Conservation (phyloP, 2,797 vertebrate genomes). For the Anisognathus igniventris region DNA sequence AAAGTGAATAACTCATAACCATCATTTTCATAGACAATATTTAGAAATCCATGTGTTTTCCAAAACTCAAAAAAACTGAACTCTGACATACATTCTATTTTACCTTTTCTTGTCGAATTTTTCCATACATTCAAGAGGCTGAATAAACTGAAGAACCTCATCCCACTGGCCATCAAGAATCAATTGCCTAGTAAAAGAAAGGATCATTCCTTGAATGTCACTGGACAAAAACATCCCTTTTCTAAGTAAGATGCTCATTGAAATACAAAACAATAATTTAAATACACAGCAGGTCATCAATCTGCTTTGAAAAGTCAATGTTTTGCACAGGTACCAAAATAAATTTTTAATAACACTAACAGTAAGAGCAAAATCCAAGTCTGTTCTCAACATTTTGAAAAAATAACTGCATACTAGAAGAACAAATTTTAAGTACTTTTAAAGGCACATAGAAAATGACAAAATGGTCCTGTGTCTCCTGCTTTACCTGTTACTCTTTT, state of each 20-base stretch:
- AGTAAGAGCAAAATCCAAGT: background rate
- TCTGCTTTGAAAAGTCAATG: background rate
- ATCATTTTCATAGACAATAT: background rate
- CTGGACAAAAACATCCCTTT: background rate
- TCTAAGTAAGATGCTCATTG: background rate
- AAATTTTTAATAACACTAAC: background rate
- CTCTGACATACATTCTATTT: background rate
- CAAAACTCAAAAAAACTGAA: background rate
- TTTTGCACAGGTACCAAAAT: background rate
- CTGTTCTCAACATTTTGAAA: background rate
- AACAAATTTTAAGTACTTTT: background rate
- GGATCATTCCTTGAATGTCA: background rate
- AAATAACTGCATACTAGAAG: background rate
- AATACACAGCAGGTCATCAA: background rate
- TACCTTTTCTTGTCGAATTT: slow-evolving; percentile 97
- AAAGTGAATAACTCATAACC: background rate
- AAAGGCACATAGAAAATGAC: background rate
- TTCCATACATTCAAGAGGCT: slow-evolving; percentile 94
- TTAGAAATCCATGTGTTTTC: background rate
- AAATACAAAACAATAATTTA: background rate
- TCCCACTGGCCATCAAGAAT: slow-evolving; percentile 97
- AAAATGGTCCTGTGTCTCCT: background rate
- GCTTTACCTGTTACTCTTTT: background rate
- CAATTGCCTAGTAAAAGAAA: slow-evolving; percentile 81
- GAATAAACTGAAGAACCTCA: slow-evolving; percentile 97